These are phyloP conservation scores for Xiphophorus hellerii DNA, from an alignment of 2,113 vertebrate species.

Conservation along the genomic window DNA sequence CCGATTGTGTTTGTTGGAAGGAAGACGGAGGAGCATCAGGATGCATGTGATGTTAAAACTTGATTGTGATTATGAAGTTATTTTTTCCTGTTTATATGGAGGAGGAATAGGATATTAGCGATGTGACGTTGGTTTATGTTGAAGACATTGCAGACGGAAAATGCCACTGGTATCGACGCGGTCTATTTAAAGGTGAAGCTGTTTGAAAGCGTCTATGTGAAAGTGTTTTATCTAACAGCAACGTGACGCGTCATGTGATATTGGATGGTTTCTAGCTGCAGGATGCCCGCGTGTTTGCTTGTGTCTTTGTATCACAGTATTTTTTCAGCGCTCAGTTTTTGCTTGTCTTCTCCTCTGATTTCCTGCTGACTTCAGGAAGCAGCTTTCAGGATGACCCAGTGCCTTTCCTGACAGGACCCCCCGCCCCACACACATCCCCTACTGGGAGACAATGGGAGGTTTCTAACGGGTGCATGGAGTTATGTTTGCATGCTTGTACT, in stretches of 20 bases:
- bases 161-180: background rate
- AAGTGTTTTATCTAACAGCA: slow-evolving; percentile 44
- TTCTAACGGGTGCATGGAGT: slow-evolving; percentile 57
- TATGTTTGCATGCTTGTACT: slow-evolving; percentile 19
- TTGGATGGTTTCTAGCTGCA: slow-evolving; percentile 29
- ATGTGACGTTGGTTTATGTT: slow-evolving; percentile 17
- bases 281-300: slow-evolving; percentile 11
- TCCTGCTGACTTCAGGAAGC: slow-evolving; percentile 78
- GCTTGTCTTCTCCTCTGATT: slow-evolving; percentile 56
- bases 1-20: slow-evolving; percentile 71
- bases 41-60: slow-evolving; percentile 60
- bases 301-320: slow-evolving; percentile 37
- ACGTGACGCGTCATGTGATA: slow-evolving; percentile 56
- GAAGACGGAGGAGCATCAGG: slow-evolving; percentile 48
- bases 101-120: background rate
- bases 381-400: slow-evolving; percentile 72
- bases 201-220: slow-evolving; percentile 26
- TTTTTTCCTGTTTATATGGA: background rate
- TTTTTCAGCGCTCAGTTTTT: slow-evolving; percentile 64
- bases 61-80: slow-evolving; percentile 20
- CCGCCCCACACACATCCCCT: slow-evolving; percentile 49
- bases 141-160: slow-evolving; percentile 15
- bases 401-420: slow-evolving; percentile 70
- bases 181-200: slow-evolving; percentile 7
- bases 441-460: slow-evolving; percentile 79